These are phyloP conservation scores for Drosophila murphyi DNA, from an alignment of 1,140 invertebrate species.

Conservation along the genomic window DNA sequence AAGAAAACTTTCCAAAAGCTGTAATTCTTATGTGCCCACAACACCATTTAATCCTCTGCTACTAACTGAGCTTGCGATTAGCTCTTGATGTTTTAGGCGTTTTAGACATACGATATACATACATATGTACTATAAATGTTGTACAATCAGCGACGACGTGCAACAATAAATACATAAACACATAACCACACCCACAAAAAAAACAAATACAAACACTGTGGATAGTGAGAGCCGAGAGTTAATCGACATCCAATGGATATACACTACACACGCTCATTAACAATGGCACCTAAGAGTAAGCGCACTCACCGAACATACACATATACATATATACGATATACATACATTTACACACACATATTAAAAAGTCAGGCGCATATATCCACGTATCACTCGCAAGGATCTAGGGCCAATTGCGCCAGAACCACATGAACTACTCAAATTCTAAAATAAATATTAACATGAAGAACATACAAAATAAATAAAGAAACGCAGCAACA, in stretches of 20 bases:
- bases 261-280: slow-evolving; percentile 51
- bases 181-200: slow-evolving; percentile 16
- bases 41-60: slow-evolving; percentile 17
- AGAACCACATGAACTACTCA: slow-evolving; percentile 68
- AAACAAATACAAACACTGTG: slow-evolving; percentile 19
- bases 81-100: slow-evolving; percentile 67
- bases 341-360: slow-evolving; percentile 21
- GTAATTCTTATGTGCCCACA: slow-evolving; percentile 31
- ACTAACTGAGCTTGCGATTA: slow-evolving; percentile 60
- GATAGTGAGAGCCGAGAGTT: slow-evolving; percentile 26
- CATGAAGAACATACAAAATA: slow-evolving; percentile 32
- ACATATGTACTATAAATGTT: slow-evolving; percentile 71
- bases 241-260: slow-evolving; percentile 34
- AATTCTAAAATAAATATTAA: slow-evolving; percentile 67
- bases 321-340: slow-evolving; percentile 22
- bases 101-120: slow-evolving; percentile 60
- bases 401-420: slow-evolving; percentile 46
- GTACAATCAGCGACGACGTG: slow-evolving; percentile 81
- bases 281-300: slow-evolving; percentile 68
- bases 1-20: slow-evolving; percentile 24
- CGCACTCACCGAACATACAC: slow-evolving; percentile 54
- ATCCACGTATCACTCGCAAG: slow-evolving; percentile 37
- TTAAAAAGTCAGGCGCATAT: slow-evolving; percentile 29
- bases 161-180: slow-evolving; percentile 66
- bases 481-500: slow-evolving; percentile 61